These are phyloP conservation scores for Drosophila anomalipes DNA, from an alignment of 2,888 invertebrate genomes.

Conservation along the genomic window DNA sequence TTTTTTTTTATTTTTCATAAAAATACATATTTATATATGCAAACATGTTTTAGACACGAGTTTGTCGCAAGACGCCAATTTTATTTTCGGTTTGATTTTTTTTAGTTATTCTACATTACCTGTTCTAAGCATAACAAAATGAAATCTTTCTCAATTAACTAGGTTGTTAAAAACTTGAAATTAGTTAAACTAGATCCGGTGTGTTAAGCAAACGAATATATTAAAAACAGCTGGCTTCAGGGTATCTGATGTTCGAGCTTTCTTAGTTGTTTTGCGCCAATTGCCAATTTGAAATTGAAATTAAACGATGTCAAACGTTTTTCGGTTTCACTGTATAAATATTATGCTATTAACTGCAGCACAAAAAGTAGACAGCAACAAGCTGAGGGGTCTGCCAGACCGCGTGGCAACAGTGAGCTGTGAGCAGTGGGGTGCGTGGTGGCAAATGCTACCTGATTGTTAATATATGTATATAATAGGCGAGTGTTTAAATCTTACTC, in stretches of 20 bases:
- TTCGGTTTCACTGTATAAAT: constrained; percentile 62
- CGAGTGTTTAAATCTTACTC: background rate
- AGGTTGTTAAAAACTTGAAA: background rate
- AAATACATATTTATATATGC: background rate
- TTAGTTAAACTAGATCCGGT: background rate
- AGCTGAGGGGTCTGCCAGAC: background rate
- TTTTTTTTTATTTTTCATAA: background rate
- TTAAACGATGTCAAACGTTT: constrained; percentile 71
- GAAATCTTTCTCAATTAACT: background rate
- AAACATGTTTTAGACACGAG: background rate
- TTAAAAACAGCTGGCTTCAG: background rate
- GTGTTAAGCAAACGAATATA: background rate
- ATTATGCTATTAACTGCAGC: constrained; percentile 55
- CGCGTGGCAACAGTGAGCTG: background rate
- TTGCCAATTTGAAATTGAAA: constrained; percentile 57
- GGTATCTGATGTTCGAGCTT: background rate
- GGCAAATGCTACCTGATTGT: background rate
- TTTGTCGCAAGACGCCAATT: background rate
- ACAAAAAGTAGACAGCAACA: constrained; percentile 1
- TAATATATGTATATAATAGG: background rate
- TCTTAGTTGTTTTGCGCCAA: constrained; percentile 25
- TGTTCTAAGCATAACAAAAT: no score
- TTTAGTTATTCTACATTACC: no score
- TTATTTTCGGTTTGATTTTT: background rate
- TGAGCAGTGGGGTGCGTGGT: constrained; percentile 11